These are phyloP conservation scores for Xenus cinereus DNA, from an alignment of 2,113 vertebrate species.

Conservation along the genomic window DNA sequence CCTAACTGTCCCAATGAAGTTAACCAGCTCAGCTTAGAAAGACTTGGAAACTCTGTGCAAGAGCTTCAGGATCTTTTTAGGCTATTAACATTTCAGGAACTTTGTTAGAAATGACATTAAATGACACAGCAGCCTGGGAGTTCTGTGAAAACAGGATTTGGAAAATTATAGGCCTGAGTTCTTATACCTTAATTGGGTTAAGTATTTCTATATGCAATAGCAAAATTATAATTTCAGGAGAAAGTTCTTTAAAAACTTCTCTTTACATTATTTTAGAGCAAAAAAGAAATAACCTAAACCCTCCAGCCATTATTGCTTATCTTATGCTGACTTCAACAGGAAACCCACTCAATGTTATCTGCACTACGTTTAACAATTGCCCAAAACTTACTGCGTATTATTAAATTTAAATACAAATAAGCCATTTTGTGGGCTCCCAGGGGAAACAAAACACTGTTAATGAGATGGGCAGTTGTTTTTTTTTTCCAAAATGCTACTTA, in stretches of 20 bases:
- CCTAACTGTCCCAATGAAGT: background rate
- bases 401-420: background rate
- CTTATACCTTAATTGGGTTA: background rate
- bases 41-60: background rate
- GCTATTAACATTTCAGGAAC: background rate
- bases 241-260: background rate
- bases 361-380: background rate
- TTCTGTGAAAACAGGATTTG: background rate
- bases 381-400: rapidly evolving
- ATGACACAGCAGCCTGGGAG: background rate
- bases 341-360: background rate
- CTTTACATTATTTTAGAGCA: background rate
- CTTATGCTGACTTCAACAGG: background rate
- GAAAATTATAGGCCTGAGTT: background rate
- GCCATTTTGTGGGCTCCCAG: background rate
- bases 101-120: background rate
- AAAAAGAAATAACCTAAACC: background rate
- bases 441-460: background rate
- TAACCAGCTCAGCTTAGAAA: background rate
- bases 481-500: background rate
- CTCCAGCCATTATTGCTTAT: background rate
- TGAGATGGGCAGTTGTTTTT: background rate
- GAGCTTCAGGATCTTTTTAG: background rate
- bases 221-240: background rate
- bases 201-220: background rate